Evolutionary conservation across 2,113 vertebrate genomes (phyloP).

Genomic region (Bos javanicus): DNA sequence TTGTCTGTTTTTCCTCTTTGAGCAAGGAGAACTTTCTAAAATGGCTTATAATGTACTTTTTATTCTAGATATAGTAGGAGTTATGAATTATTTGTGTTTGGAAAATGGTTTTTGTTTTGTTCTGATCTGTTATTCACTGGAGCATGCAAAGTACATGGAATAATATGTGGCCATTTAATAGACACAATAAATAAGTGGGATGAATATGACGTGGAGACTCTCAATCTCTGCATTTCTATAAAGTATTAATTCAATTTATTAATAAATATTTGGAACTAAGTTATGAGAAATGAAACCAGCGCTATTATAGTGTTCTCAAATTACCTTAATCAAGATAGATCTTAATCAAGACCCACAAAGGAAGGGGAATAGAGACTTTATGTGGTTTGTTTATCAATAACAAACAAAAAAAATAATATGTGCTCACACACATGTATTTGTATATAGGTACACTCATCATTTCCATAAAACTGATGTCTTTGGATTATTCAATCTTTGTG

Average conservation of each 20-base stretch:
- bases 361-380: not conserved
- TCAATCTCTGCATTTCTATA: not conserved
- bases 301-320: not conserved
- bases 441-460: rapidly evolving
- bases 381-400: not conserved
- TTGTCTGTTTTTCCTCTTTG: not conserved
- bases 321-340: not conserved
- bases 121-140: not conserved
- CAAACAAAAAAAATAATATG: not conserved
- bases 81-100: not conserved
- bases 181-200: not conserved
- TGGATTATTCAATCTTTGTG: not conserved
- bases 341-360: not conserved
- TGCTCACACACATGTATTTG: not conserved
- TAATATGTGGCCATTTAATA: not conserved
- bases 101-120: not conserved
- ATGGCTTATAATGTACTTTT: not conserved
- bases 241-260: not conserved
- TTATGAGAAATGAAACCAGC: not conserved
- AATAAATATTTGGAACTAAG: not conserved
- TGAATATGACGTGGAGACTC: not conserved
- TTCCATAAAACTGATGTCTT: not conserved
- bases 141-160: not conserved
- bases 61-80: not conserved
- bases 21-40: not conserved